These are phyloP conservation scores for Leptarthrus brevirostris DNA, from an alignment of 2,888 invertebrate species.

Conservation along the genomic window DNA sequence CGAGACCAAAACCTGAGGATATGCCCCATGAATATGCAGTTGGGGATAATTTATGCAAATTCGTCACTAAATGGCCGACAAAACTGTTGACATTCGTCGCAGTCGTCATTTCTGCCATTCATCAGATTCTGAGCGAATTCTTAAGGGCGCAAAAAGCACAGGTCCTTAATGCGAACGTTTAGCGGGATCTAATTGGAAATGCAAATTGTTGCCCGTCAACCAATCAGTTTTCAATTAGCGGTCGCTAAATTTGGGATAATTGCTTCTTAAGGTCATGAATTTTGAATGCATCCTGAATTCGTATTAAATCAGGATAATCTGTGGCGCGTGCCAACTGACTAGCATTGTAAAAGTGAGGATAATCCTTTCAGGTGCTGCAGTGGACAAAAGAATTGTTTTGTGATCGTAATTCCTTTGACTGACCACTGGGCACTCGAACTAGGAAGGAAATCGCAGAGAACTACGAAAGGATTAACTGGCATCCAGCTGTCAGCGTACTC, in stretches of 20 bases:
- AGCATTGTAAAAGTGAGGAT: not conserved
- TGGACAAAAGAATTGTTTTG: not conserved
- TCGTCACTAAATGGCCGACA: constrained; percentile 51
- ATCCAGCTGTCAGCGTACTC: constrained; percentile 18
- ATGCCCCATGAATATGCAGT: constrained; percentile 65
- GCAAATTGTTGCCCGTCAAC: constrained; percentile 48
- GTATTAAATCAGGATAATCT: constrained; percentile 34
- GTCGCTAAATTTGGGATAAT: constrained; percentile 50
- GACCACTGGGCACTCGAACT: not conserved
- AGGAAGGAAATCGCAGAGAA: not conserved
- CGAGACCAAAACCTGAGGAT: constrained; percentile 10
- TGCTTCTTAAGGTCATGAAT: constrained; percentile 42
- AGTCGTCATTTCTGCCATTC: constrained; percentile 1
- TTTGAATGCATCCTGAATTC: constrained; percentile 8
- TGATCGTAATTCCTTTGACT: not conserved
- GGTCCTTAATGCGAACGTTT: constrained; percentile 7
- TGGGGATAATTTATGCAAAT: constrained; percentile 68
- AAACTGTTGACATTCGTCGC: constrained; percentile 40
- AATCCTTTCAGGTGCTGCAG: constrained; percentile 17
- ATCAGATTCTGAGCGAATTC: not conserved
- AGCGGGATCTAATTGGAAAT: constrained; percentile 51
- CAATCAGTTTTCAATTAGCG: constrained; percentile 48
- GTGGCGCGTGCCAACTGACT: constrained; percentile 43
- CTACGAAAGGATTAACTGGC: constrained; percentile 17
- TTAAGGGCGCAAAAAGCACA: constrained; percentile 8